Percentiles rank a stretch among this genome's conserved stretches.
Evolutionary conservation across 1,140 invertebrate species (phyloP).

Genomic region (Drosophila cardini): DNA sequence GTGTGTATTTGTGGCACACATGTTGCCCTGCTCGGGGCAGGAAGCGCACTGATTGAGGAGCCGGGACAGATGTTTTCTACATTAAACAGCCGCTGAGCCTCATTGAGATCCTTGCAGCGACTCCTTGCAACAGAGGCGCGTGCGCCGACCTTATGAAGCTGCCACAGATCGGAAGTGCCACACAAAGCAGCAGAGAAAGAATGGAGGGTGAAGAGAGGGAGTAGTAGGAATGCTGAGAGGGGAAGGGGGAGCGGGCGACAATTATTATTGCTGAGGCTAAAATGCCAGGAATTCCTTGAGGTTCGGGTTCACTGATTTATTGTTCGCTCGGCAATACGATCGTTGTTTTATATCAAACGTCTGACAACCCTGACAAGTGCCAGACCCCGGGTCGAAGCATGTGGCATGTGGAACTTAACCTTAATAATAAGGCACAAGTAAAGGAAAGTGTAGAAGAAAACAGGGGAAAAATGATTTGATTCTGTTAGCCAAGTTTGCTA

Average conservation of each 20-base stretch:
- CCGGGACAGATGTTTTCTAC: constrained; percentile 75
- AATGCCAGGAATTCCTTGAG: constrained; percentile 52
- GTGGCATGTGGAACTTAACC: constrained; percentile 10
- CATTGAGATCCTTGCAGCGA: constrained; percentile 20
- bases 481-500: not conserved
- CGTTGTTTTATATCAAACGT: constrained; percentile 55
- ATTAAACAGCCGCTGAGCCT: constrained; percentile 41
- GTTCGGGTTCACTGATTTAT: constrained; percentile 45
- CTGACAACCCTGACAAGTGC: constrained; percentile 47
- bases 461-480: not conserved
- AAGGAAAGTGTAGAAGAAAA: not conserved
- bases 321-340: constrained; percentile 46
- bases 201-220: not conserved
- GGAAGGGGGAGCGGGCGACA: not conserved
- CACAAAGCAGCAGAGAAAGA: not conserved
- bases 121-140: constrained; percentile 44
- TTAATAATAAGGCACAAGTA: constrained; percentile 12
- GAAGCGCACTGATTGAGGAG: constrained; percentile 81
- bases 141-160: constrained; percentile 49
- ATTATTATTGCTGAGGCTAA: constrained; percentile 47
- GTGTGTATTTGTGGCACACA: constrained; percentile 53
- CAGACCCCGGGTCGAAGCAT: constrained; percentile 3
- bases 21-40: constrained; percentile 55
- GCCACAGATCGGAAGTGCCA: constrained; percentile 26
- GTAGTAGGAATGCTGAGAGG: too few relatives aligned